phyloP scores from a whole-genome alignment of 2,797 vertebrate genomes.

The Psittacula derbiana region DNA sequence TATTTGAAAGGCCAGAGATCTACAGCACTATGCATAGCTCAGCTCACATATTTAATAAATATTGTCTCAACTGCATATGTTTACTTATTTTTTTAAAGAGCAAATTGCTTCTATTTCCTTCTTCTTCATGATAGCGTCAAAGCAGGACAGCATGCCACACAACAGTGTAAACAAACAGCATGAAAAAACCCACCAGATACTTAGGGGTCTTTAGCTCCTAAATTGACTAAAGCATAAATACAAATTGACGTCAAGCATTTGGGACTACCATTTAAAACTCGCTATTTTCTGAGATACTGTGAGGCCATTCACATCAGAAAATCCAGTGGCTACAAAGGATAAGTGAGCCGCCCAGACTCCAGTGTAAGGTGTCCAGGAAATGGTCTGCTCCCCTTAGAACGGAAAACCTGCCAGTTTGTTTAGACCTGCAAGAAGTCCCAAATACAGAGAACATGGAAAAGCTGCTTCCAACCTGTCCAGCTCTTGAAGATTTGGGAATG shows the following conservation, averaged over 20 bases:
- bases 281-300: not conserved
- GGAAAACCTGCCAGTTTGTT: not conserved
- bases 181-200: not conserved
- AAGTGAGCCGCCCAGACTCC: not conserved
- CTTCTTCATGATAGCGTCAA: not conserved
- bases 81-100: constrained; percentile 25
- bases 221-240: constrained; percentile 28
- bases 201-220: constrained; percentile 29
- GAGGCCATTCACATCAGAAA: not conserved
- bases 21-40: not conserved
- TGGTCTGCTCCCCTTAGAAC: not conserved
- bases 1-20: not conserved
- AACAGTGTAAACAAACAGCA: constrained; percentile 17
- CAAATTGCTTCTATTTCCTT: constrained; percentile 1
- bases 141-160: not conserved
- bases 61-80: not conserved
- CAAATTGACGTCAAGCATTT: constrained; percentile 11
- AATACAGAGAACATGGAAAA: not conserved
- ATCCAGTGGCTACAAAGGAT: not conserved
- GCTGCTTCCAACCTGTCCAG: not conserved
- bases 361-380: not conserved
- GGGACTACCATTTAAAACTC: not conserved
- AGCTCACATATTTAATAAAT: constrained; percentile 1
- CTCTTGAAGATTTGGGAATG: not conserved
- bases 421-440: not conserved